A percentile compares a stretch with the other conserved stretches of the same genome.
Evolutionary conservation across 2,113 vertebrate genomes (phyloP).

Genomic region (Isichthys henryi): DNA sequence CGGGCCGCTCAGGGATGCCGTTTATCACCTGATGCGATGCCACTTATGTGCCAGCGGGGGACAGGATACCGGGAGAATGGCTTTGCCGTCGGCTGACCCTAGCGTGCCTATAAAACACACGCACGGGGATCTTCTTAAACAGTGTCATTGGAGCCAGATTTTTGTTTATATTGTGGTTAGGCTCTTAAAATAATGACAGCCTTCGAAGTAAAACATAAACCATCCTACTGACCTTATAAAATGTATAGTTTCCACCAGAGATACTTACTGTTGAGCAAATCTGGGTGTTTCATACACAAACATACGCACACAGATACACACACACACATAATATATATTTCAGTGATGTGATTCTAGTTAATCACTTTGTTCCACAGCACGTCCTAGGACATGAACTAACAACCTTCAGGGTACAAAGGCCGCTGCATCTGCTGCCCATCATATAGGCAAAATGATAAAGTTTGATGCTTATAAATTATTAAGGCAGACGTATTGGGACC

Average conservation of each 20-base stretch:
- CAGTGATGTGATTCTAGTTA: background rate
- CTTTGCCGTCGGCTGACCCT: background rate
- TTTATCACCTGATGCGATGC: background rate
- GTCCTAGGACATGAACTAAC: background rate
- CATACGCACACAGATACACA: background rate
- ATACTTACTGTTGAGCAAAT: background rate
- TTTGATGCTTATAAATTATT: constrained; percentile 3
- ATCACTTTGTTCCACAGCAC: background rate
- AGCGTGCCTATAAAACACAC: background rate
- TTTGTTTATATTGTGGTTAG: background rate
- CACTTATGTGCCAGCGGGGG: background rate
- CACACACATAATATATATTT: background rate
- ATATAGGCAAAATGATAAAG: background rate
- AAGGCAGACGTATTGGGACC: background rate
- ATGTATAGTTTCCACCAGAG: background rate
- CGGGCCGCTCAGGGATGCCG: background rate
- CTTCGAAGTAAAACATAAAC: background rate
- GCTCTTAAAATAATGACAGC: background rate
- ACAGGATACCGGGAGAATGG: background rate
- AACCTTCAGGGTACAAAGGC: constrained; percentile 1
- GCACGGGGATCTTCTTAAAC: background rate
- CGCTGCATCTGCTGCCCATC: background rate
- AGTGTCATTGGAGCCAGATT: background rate
- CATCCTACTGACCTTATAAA: background rate
- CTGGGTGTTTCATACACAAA: background rate